Conservation (phyloP, 2,797 vertebrate genomes). For the Strix occidentalis region DNA sequence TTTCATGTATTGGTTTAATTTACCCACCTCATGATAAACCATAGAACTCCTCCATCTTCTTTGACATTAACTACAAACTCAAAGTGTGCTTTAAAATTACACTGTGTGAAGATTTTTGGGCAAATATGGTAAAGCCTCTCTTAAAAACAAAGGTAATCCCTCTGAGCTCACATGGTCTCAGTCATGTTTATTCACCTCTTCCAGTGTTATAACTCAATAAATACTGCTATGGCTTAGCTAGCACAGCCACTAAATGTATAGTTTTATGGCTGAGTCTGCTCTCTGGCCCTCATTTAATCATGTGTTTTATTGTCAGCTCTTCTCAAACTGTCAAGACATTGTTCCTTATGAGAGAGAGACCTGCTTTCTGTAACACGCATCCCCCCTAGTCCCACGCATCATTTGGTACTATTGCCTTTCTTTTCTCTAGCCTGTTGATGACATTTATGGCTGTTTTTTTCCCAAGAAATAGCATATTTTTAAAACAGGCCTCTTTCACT, state of each 20-base stretch:
- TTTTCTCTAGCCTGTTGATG: not conserved
- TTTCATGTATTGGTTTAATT: conserved; percentile 10
- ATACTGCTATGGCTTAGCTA: conserved; percentile 20
- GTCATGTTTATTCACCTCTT: conserved; percentile 22
- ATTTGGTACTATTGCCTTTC: conserved; percentile 25
- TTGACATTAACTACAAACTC: conserved; percentile 44
- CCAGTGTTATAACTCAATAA: conserved; percentile 35
- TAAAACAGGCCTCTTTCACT: not conserved
- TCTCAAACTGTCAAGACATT: conserved; percentile 56
- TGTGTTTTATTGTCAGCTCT: conserved; percentile 61
- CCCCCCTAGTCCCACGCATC: conserved; percentile 19
- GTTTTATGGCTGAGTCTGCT: conserved; percentile 44
- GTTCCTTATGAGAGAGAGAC: conserved; percentile 22
- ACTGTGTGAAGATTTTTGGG: conserved; percentile 57
- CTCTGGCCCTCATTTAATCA: conserved; percentile 65
- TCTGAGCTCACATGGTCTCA: not conserved
- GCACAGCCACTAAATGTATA: conserved; percentile 30
- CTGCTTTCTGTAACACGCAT: conserved; percentile 43
- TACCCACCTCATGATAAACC: not conserved
- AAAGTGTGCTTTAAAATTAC: conserved; percentile 40
- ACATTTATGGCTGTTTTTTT: conserved; percentile 12
- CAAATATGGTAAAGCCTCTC: conserved; percentile 68
- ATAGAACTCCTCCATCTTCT: conserved; percentile 35
- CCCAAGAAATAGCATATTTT: conserved; percentile 11
- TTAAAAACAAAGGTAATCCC: conserved; percentile 22